phyloP scores from a whole-genome alignment of 1,140 invertebrate species.

The Drosophila santomea region DNA sequence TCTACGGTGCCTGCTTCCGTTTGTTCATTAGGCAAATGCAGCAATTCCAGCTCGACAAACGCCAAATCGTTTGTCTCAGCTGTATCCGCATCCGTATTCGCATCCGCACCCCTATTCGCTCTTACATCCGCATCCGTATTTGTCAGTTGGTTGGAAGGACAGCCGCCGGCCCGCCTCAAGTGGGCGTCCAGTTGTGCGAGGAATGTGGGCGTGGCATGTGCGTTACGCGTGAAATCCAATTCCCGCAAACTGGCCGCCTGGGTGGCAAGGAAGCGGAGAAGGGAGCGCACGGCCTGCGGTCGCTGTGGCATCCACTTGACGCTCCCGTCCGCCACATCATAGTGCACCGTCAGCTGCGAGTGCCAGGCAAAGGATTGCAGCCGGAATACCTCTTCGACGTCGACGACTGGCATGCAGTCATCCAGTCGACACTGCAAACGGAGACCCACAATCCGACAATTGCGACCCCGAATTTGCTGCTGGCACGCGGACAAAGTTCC shows the following conservation, averaged over 20 bases:
- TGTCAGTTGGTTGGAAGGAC: slow-evolving; percentile 17
- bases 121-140: slow-evolving; percentile 11
- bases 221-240: slow-evolving; percentile 75
- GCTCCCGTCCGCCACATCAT: slow-evolving; percentile 62
- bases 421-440: slow-evolving; percentile 70
- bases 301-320: slow-evolving; percentile 72
- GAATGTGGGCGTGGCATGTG: slow-evolving; percentile 71
- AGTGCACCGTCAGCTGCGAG: slow-evolving; percentile 65
- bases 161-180: slow-evolving; percentile 13
- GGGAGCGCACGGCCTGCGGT: slow-evolving; percentile 56
- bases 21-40: slow-evolving; percentile 63
- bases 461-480: background rate
- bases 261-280: slow-evolving; percentile 55
- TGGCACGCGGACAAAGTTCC: slow-evolving; percentile 28
- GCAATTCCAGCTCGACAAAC: slow-evolving; percentile 63
- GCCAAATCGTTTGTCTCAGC: slow-evolving; percentile 66
- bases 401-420: slow-evolving; percentile 39
- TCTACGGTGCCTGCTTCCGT: slow-evolving; percentile 24
- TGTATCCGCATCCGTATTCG: slow-evolving; percentile 31
- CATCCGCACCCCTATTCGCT: background rate
- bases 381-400: slow-evolving; percentile 24
- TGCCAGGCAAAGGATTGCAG: slow-evolving; percentile 65
- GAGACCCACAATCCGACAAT: slow-evolving; percentile 63
- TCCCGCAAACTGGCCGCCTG: slow-evolving; percentile 57
- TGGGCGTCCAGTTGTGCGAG: slow-evolving; percentile 45